phyloP scores from a whole-genome alignment of 2,888 invertebrate species.

The Acleris laterana region DNA sequence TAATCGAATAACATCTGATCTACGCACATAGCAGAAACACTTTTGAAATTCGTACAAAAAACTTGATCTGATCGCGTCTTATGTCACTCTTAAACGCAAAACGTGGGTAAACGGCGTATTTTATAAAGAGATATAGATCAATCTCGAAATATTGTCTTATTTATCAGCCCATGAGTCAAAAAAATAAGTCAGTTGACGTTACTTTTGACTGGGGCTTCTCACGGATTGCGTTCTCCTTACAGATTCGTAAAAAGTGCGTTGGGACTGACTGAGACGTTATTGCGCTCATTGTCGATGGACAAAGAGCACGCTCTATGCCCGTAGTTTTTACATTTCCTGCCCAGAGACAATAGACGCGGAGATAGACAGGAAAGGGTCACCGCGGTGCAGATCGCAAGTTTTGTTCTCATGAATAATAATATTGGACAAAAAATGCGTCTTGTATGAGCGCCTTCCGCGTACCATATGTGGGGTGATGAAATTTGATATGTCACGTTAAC shows the following conservation, averaged over 20 bases:
- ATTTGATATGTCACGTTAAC: conserved; percentile 22
- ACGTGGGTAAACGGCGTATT: too few species aligned
- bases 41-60: too few species aligned
- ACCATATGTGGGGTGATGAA: conserved; percentile 20
- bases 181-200: conserved; percentile 19
- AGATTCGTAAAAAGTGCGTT: conserved; percentile 22
- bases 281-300: conserved; percentile 41
- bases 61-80: too few species aligned
- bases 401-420: conserved; percentile 31
- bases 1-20: too few species aligned
- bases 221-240: conserved; percentile 24
- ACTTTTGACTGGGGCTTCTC: conserved; percentile 20
- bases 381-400: conserved; percentile 14
- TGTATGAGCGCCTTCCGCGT: conserved; percentile 11
- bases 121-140: too few species aligned
- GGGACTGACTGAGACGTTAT: conserved; percentile 23
- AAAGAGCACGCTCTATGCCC: conserved; percentile 31
- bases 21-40: too few species aligned
- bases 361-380: conserved; percentile 39
- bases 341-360: conserved; percentile 45
- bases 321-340: conserved; percentile 39
- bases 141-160: neutral
- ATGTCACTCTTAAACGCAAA: too few species aligned
- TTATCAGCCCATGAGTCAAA: neutral
- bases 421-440: conserved; percentile 16